Evolutionary conservation across 2,888 invertebrate genomes (phyloP).

Genomic region (Stegophylla sp.): DNA sequence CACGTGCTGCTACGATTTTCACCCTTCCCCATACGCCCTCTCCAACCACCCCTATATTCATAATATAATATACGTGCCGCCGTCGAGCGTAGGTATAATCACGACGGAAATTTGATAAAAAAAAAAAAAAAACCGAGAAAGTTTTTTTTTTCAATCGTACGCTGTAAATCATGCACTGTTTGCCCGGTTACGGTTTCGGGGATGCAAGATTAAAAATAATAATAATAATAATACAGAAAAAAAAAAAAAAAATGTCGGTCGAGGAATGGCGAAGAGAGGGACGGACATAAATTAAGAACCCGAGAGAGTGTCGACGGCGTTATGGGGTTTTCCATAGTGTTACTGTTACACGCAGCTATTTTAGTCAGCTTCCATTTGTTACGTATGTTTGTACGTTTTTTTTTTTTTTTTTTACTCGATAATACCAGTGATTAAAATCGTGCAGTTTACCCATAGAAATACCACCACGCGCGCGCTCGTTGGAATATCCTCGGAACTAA

Average conservation of each 20-base stretch:
- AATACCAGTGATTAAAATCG: neutral
- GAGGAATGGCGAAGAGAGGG: neutral
- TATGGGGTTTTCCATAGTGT: neutral
- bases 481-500: neutral
- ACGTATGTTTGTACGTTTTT: neutral
- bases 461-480: too few relatives aligned
- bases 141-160: constrained; percentile 32
- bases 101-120: constrained; percentile 24
- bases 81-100: neutral
- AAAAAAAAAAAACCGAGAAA: neutral
- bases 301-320: neutral
- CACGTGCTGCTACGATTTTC: neutral
- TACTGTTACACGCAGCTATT: neutral
- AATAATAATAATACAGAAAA: too few relatives aligned
- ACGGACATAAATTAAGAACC: constrained; percentile 26
- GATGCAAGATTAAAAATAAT: constrained; percentile 41
- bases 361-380: neutral
- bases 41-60: too few relatives aligned
- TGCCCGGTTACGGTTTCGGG: neutral
- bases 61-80: neutral
- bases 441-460: neutral
- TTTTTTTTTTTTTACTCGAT: neutral
- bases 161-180: constrained; percentile 11
- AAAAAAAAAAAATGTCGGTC: neutral
- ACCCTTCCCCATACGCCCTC: neutral